Evolutionary conservation across 2,113 vertebrate genomes (phyloP).

Genomic region (Seriola dumerili): DNA sequence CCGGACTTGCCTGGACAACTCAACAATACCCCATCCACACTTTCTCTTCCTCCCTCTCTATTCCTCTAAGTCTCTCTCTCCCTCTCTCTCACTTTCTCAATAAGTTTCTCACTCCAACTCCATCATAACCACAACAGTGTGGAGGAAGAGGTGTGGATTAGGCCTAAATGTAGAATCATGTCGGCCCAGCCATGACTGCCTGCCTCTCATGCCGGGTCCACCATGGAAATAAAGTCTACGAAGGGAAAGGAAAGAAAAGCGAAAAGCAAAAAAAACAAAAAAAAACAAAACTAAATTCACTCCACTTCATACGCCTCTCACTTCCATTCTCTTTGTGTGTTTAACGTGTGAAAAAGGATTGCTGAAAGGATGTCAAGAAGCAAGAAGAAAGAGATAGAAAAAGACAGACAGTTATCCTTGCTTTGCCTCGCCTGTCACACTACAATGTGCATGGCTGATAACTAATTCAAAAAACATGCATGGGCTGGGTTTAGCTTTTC

Average conservation of each 20-base stretch:
- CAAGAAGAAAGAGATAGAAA: slow-evolving; percentile 46
- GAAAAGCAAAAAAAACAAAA: slow-evolving; percentile 7
- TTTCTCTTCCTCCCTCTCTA: slow-evolving; percentile 48
- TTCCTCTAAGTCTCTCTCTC: slow-evolving; percentile 7
- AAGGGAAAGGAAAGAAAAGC: slow-evolving; percentile 4
- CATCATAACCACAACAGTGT: slow-evolving; percentile 67
- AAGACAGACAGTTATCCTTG: slow-evolving; percentile 61
- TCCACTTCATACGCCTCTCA: slow-evolving; percentile 74
- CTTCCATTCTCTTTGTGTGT: slow-evolving; percentile 75
- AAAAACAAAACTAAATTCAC: slow-evolving; percentile 56
- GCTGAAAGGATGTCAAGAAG: slow-evolving; percentile 68
- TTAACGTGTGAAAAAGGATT: slow-evolving; percentile 82
- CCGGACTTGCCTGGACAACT: slow-evolving; percentile 74
- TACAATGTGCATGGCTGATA: slow-evolving; percentile 76
- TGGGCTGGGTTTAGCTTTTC: slow-evolving; percentile 61
- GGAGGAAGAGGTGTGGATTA: slow-evolving; percentile 75
- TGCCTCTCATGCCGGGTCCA: slow-evolving; percentile 64
- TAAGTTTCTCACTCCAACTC: slow-evolving; percentile 67
- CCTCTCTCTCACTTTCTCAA: slow-evolving; percentile 45
- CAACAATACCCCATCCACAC: slow-evolving; percentile 72
- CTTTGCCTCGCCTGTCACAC: slow-evolving; percentile 72
- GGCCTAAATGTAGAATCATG: slow-evolving; percentile 82
- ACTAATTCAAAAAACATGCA: slow-evolving; percentile 78
- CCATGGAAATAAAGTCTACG: slow-evolving; percentile 75
- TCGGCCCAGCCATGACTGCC: slow-evolving; percentile 69